Percentiles rank a stretch among this genome's conserved stretches.
Conservation (phyloP, 2,113 vertebrate genomes). For the Perognathus longimembris region DNA sequence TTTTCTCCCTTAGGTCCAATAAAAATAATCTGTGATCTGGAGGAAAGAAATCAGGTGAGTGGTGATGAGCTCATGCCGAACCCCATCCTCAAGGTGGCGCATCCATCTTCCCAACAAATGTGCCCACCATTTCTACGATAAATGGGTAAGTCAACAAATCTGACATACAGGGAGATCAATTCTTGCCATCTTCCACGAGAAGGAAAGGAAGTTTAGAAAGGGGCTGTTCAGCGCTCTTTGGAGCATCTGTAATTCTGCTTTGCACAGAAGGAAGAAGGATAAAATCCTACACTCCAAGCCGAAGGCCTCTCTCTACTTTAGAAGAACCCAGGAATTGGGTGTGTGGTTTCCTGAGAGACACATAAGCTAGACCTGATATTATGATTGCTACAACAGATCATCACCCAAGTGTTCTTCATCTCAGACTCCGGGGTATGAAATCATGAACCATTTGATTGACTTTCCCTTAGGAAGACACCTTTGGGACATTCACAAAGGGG, state of each 20-base stretch:
- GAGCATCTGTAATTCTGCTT: background rate
- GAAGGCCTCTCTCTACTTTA: background rate
- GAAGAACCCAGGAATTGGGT: background rate
- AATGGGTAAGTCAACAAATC: background rate
- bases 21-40: background rate
- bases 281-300: conserved; percentile 10
- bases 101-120: background rate
- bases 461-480: too few species aligned
- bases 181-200: conserved; percentile 21
- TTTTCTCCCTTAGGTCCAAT: background rate
- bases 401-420: too few species aligned
- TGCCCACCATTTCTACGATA: background rate
- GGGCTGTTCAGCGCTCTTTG: background rate
- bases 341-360: conserved; percentile 26
- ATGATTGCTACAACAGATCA: conserved; percentile 8
- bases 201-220: background rate
- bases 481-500: too few species aligned
- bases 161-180: conserved; percentile 26
- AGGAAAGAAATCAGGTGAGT: background rate
- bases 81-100: background rate
- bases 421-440: too few species aligned
- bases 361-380: background rate
- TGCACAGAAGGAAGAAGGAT: conserved; percentile 17
- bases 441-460: too few species aligned
- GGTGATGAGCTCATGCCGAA: background rate